These are phyloP conservation scores for Noctua fimbriata DNA, from an alignment of 2,888 invertebrate species.

Conservation along the genomic window DNA sequence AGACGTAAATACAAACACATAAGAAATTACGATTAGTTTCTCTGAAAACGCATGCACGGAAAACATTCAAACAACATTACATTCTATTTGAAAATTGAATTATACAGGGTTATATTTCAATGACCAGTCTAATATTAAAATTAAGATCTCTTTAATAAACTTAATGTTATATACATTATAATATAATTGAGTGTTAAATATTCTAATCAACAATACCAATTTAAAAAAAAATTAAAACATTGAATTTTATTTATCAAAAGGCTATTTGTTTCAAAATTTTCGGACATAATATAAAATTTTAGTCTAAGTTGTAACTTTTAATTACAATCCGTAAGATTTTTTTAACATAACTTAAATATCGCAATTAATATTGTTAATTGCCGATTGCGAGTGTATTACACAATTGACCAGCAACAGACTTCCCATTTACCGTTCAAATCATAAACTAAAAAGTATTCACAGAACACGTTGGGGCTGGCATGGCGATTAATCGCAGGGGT, in stretches of 20 bases:
- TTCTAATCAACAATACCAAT: no score
- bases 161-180: no score
- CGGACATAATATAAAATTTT: no score
- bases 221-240: not conserved
- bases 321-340: no score
- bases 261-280: not conserved
- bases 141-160: not conserved
- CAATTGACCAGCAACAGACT: not conserved
- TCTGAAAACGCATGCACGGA: slow-evolving; percentile 2
- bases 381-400: not conserved
- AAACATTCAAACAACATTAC: not conserved
- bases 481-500: slow-evolving; percentile 48
- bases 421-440: not conserved
- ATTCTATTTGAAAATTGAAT: slow-evolving; percentile 7
- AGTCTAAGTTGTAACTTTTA: no score
- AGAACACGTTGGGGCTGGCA: not conserved
- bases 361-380: not conserved
- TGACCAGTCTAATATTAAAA: not conserved
- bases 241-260: not conserved
- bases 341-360: no score
- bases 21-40: slow-evolving; percentile 39
- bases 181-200: no score
- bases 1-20: slow-evolving; percentile 40
- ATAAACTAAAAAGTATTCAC: slow-evolving; percentile 7
- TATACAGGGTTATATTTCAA: not conserved